Evolutionary conservation across 2,797 vertebrate genomes (phyloP), one percentile per base, ranked within the genome.

Genomic region (Chiropotes sagulatus): DNA sequence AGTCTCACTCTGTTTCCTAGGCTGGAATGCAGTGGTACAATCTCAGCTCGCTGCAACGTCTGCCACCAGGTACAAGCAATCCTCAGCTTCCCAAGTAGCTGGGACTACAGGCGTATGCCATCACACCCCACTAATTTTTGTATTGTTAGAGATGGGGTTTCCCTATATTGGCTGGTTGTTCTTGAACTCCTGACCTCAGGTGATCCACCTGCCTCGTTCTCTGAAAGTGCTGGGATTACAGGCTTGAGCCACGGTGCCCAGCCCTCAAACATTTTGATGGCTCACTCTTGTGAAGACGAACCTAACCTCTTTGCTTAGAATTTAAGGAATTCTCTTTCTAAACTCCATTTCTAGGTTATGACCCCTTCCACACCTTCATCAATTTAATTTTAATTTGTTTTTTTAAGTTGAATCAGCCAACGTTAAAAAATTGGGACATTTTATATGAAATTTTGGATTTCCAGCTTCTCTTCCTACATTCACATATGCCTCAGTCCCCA

Each of bases 281-380:
- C 41, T 84, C 14, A 26, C 17, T 82, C 39, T 93, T 80, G 83
- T 67, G 58, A 89, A 78, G 73, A 95, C 33, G 46, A 94, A 79
- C 46, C 33, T 64, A 93, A 79, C 46, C 33, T 48, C 28, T 90
- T 30, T 57, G 41, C 50, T 79, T 89, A 30, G 73, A 83, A 94
- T 93, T 93, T n/a, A 95, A 72, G 54, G 28, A 76, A 28, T 93
- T 92, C 79, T 90, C 52, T 75, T n/a, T 84, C 64, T 90, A n/a
- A 92, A 58, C 85, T 72, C 80, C 58, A 22, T 70, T 91, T 89
- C 39, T 93, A 30, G 41, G 24, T 54, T 79, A 46, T 88, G 19
- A 41, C 52, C 81, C 39, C 33, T 20, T 22, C 33, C 78, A 52
- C 33, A 2, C 36, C 8, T 19, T 36, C 33, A n/a, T 76, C 48